Base-by-base conservation (phyloP, 2,113 vertebrate genomes). In the Tricholaema leucomelas region DNA sequence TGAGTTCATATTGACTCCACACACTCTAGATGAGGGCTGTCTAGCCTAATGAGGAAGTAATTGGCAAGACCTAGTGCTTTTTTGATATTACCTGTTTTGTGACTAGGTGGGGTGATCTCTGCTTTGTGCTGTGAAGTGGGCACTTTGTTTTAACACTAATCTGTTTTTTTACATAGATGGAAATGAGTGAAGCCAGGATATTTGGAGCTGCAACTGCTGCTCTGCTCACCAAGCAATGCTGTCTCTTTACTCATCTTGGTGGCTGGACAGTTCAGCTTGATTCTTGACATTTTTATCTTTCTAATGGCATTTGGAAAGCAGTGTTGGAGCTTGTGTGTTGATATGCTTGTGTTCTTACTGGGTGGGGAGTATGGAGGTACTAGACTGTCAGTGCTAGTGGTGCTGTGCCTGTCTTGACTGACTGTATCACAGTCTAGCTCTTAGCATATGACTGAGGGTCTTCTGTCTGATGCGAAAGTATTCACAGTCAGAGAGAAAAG, bases 81-180 rank as follows among this genome's bases (percentile, higher is more conserved):
- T 85, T 86, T 90, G 67, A 58, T 90, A 73, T 93, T 93, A 14
- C 73, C 85, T 91, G 85, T 77, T 93, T 79, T 93, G 92, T 94
- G 46, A 87, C 82, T 93, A 93, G 91, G 87, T 93, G 91, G 87
- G 77, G 95, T 92, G 93, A 87, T 74, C 85, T 92, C 95, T 92
- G 91, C 93, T 92, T 95, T 96, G 93, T 92, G 93, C 88, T 94
- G 91, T 94, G 93, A 89, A 78, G 78, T 93, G 71, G 74, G 65
- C 91, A 93, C 90, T 93, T 95, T 87, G 87, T 92, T 88, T 71
- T 86, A 79, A 90, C 79, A 42, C 48, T 93, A 79, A 87, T 50
- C 65, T 85, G 23, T 50, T 56, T 77, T 85, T 89, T 72, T 81
- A 77, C 79, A 20, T 95, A 92, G 87, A 85, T 93, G 91, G 79